phyloP scores from a whole-genome alignment of 2,797 vertebrate genomes.

The Sebastolobus altivelis region DNA sequence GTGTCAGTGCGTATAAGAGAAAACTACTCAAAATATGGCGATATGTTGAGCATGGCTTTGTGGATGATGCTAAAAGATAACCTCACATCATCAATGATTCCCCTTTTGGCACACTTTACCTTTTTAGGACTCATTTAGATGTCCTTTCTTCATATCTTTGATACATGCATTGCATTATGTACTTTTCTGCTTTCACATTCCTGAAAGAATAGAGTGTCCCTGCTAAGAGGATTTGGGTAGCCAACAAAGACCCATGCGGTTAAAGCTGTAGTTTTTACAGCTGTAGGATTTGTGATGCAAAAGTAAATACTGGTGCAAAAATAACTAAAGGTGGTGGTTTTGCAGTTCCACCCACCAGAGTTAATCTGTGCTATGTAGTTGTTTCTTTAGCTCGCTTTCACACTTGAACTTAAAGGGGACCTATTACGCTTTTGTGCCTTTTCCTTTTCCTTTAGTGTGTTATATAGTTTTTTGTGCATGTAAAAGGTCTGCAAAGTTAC shows the following conservation, averaged over 20 bases:
- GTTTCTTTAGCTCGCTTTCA: not conserved
- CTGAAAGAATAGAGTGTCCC: not conserved
- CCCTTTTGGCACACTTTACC: not conserved
- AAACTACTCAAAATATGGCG: conserved; percentile 18
- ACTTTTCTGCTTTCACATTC: not conserved
- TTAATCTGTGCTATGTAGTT: not conserved
- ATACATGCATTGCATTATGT: not conserved
- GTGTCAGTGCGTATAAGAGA: not conserved
- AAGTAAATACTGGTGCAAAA: not conserved
- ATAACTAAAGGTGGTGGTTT: not conserved
- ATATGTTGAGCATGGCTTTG: not conserved
- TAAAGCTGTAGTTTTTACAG: not conserved
- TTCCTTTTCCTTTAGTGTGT: not conserved
- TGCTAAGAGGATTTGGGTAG: not conserved
- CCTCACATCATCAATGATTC: not conserved
- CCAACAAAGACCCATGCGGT: not conserved
- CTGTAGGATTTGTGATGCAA: not conserved
- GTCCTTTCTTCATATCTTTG: not conserved
- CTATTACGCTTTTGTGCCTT: not conserved
- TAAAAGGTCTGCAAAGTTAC: not conserved
- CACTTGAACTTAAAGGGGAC: not conserved
- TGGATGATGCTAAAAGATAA: conserved; percentile 12
- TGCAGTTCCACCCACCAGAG: not conserved
- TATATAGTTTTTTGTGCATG: not conserved
- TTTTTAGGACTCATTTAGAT: not conserved